These are phyloP conservation scores for Lota lota DNA, from an alignment of 2,113 vertebrate genomes.

Conservation along the genomic window DNA sequence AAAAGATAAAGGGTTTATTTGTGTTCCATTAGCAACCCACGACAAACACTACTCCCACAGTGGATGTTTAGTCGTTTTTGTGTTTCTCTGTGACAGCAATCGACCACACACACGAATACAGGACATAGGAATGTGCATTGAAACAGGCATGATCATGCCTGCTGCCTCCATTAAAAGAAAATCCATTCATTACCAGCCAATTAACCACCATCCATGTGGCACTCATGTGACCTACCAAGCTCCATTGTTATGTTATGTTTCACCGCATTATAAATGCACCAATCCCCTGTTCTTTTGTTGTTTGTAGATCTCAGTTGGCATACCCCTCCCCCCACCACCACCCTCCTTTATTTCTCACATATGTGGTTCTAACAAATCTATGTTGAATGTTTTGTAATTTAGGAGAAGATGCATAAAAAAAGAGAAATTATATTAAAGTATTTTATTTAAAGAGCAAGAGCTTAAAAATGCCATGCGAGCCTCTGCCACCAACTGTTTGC, in stretches of 20 bases:
- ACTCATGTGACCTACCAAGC: constrained; percentile 57
- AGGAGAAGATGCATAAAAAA: constrained; percentile 83
- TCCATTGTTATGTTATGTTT: constrained; percentile 32
- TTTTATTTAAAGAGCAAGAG: constrained; percentile 90
- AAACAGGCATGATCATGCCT: constrained; percentile 58
- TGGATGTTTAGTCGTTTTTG: constrained; percentile 43
- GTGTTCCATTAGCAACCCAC: constrained; percentile 29
- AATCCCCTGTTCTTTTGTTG: constrained; percentile 22
- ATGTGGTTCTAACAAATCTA: constrained; percentile 59
- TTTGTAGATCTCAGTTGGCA: constrained; percentile 35
- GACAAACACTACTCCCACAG: constrained; percentile 38
- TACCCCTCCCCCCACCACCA: constrained; percentile 76
- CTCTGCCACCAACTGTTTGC: constrained; percentile 62
- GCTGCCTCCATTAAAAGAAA: constrained; percentile 45
- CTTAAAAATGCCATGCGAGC: constrained; percentile 75
- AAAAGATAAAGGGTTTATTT: not conserved
- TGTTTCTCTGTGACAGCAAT: constrained; percentile 45
- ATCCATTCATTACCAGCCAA: constrained; percentile 45
- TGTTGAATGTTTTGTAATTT: constrained; percentile 85
- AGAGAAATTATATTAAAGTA: constrained; percentile 84
- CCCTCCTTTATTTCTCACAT: constrained; percentile 80
- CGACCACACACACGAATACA: constrained; percentile 47
- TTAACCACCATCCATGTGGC: constrained; percentile 51
- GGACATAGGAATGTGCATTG: constrained; percentile 57
- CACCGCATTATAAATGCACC: constrained; percentile 60